These are phyloP conservation scores for Sycobia sp. DNA, from an alignment of 1,140 invertebrate genomes.

Conservation along the genomic window DNA sequence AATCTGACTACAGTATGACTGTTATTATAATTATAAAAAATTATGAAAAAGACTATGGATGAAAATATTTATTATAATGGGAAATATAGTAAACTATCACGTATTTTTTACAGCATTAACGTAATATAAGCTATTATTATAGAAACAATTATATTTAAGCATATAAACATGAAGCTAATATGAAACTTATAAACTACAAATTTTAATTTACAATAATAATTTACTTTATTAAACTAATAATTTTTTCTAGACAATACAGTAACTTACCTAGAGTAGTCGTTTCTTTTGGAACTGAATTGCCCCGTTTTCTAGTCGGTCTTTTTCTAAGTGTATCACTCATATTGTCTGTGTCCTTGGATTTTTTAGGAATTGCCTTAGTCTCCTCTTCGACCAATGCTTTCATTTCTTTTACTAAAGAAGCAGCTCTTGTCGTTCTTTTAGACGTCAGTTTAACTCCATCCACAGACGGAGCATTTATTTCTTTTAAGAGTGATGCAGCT, in stretches of 20 bases:
- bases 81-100: no score
- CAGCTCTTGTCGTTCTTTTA: constrained; percentile 36
- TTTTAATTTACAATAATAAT: not conserved
- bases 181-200: not conserved
- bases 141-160: no score
- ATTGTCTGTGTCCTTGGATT: constrained; percentile 3
- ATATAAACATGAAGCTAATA: not conserved
- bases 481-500: not conserved
- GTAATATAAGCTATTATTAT: no score
- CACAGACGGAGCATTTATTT: not conserved
- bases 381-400: not conserved
- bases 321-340: not conserved
- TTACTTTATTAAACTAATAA: no score
- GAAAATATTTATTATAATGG: no score
- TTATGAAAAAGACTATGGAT: no score
- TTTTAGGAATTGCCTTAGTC: not conserved
- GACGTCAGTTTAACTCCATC: not conserved
- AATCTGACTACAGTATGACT: no score
- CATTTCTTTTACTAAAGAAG: constrained; percentile 9
- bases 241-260: no score
- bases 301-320: constrained; percentile 32
- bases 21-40: no score
- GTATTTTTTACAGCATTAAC: no score
- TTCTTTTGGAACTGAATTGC: constrained; percentile 46
- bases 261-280: not conserved